Conservation (phyloP, 2,888 invertebrate genomes). For the Sesamia inferens region DNA sequence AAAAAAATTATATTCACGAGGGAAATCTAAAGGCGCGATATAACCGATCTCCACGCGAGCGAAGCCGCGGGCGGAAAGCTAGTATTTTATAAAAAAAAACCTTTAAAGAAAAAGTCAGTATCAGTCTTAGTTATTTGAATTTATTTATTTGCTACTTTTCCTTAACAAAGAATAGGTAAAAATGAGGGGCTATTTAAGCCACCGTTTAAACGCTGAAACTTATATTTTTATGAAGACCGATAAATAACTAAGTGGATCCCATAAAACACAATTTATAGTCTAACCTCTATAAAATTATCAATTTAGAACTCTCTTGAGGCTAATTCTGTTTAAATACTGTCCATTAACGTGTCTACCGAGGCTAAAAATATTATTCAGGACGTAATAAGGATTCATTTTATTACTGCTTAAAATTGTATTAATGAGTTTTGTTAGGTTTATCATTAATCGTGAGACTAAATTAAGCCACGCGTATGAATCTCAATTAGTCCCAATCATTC, state of each 20-base stretch:
- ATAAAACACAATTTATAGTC: slow-evolving; percentile 52
- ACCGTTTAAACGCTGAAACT: slow-evolving; percentile 7
- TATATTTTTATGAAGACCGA: slow-evolving; percentile 47
- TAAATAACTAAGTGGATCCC: slow-evolving; percentile 52
- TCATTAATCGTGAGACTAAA: slow-evolving; percentile 1
- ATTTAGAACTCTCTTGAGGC: slow-evolving; percentile 52
- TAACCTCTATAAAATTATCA: slow-evolving; percentile 52
- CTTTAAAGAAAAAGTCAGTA: no score
- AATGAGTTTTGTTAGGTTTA: slow-evolving; percentile 5
- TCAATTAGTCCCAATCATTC: neutral
- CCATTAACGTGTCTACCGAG: slow-evolving; percentile 24
- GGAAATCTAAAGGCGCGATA: no score
- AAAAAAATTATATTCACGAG: no score
- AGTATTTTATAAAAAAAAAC: no score
- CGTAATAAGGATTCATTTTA: slow-evolving; percentile 29
- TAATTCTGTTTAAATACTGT: slow-evolving; percentile 51
- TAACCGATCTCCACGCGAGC: no score
- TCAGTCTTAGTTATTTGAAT: no score
- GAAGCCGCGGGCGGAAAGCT: no score
- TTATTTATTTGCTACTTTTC: neutral
- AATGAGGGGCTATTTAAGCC: neutral
- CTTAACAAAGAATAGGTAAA: neutral
- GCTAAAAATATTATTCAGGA: slow-evolving; percentile 38
- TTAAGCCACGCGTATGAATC: neutral
- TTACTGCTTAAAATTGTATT: slow-evolving; percentile 7